These are phyloP conservation scores for Trematocara caparti DNA, from an alignment of 2,797 vertebrate genomes.

Conservation along the genomic window DNA sequence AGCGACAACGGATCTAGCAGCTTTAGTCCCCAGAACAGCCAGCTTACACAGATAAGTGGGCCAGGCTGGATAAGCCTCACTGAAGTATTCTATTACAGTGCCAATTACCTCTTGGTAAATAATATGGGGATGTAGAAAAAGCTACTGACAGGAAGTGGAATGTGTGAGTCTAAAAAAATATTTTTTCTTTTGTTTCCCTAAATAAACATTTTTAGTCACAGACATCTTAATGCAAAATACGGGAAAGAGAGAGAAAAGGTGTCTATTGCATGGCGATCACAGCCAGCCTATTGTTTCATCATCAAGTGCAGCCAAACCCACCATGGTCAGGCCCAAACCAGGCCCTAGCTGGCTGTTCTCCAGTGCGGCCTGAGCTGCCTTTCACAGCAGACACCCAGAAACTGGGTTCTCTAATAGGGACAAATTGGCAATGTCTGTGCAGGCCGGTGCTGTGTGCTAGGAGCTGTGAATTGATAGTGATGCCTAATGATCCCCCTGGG, in stretches of 20 bases:
- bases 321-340: conserved; percentile 44
- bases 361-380: conserved; percentile 79
- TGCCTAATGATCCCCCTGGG: conserved; percentile 99
- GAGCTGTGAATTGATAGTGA: conserved; percentile 99
- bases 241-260: background rate
- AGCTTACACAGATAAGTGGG: conserved; percentile 69
- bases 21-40: conserved; percentile 71
- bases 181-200: conserved; percentile 22
- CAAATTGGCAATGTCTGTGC: conserved; percentile 99
- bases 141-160: conserved; percentile 48
- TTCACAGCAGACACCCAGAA: conserved; percentile 90
- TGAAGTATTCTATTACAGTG: conserved; percentile 70
- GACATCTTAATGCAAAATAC: conserved; percentile 2
- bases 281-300: conserved; percentile 10
- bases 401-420: conserved; percentile 95
- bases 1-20: conserved; percentile 62
- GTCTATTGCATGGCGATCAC: conserved; percentile 8
- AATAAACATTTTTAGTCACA: conserved; percentile 26
- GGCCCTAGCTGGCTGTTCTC: conserved; percentile 45
- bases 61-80: conserved; percentile 65
- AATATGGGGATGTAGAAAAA: conserved; percentile 55
- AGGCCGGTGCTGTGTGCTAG: conserved; percentile 88
- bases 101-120: conserved; percentile 70
- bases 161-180: conserved; percentile 29
- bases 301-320: conserved; percentile 1